phyloP scores from a whole-genome alignment of 2,797 vertebrate species.

The Morelia viridis region DNA sequence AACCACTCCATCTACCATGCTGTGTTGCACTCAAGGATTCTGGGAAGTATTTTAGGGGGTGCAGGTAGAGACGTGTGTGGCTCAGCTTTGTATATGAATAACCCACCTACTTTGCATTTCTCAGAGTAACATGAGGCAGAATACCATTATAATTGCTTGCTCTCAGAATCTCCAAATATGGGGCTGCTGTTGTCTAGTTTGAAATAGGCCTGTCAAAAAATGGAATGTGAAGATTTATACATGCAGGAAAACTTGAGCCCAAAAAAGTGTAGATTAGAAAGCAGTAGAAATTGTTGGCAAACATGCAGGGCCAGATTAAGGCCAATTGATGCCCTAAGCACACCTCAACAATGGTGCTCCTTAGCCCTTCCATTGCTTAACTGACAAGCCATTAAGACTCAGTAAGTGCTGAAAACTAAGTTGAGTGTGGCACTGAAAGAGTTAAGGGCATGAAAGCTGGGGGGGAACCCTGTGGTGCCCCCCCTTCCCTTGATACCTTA shows the following conservation, averaged over 20 bases:
- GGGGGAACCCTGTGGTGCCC: background rate
- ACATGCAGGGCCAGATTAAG: background rate
- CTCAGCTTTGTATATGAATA: background rate
- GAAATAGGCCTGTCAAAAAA: background rate
- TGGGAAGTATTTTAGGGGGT: background rate
- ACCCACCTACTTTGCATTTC: background rate
- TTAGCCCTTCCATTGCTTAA: background rate
- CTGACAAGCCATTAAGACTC: background rate
- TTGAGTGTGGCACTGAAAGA: background rate
- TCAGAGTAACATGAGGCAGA: background rate
- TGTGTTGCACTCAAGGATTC: background rate
- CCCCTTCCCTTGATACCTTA: background rate
- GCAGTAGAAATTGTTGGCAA: background rate
- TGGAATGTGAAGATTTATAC: background rate
- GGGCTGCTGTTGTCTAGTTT: background rate
- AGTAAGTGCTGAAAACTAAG: background rate
- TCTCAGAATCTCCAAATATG: background rate
- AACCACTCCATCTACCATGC: too few relatives aligned
- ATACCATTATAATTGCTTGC: background rate
- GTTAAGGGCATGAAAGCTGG: background rate
- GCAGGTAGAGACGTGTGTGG: background rate
- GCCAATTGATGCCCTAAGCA: background rate
- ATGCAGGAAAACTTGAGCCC: background rate
- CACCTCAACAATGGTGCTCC: background rate
- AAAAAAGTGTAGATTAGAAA: background rate